Conservation (phyloP, 2,888 invertebrate species). For the Notodonta ziczac region DNA sequence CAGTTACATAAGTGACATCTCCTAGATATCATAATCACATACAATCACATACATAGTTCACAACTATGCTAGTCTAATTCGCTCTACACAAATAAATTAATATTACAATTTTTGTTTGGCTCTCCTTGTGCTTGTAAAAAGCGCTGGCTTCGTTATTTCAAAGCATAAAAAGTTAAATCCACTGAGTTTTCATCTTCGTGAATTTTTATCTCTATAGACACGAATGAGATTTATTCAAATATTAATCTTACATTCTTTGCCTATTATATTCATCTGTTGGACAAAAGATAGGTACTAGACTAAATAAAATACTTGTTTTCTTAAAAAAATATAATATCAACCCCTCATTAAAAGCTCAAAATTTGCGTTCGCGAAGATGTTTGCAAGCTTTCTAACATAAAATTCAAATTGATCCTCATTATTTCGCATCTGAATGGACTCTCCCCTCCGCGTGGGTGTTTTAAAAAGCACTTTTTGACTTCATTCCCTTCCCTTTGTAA, state of each 20-base stretch:
- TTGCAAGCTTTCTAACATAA: conserved; percentile 40
- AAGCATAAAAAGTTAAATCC: conserved; percentile 15
- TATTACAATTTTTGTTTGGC: not conserved
- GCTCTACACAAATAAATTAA: not conserved
- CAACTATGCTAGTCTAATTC: no score
- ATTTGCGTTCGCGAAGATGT: not conserved
- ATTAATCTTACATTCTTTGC: no score
- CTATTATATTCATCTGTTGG: no score
- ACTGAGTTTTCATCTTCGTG: not conserved
- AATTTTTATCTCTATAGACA: not conserved
- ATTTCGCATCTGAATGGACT: conserved; percentile 51
- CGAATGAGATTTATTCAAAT: no score
- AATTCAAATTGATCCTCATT: conserved; percentile 40
- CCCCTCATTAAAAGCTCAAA: not conserved
- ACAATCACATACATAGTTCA: no score
- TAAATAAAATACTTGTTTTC: not conserved
- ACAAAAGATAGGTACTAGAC: not conserved
- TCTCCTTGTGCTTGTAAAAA: not conserved
- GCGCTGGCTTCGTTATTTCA: conserved; percentile 8
- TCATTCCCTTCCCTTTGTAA: conserved; percentile 46
- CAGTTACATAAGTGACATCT: no score
- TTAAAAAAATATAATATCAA: not conserved
- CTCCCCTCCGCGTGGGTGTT: conserved; percentile 40
- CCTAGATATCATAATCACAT: no score
- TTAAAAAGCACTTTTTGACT: conserved; percentile 42